Evolutionary conservation across 2,797 vertebrate genomes (phyloP), one percentile per base, ranked within the genome.

Genomic region (Gobionotothen gibberifrons): DNA sequence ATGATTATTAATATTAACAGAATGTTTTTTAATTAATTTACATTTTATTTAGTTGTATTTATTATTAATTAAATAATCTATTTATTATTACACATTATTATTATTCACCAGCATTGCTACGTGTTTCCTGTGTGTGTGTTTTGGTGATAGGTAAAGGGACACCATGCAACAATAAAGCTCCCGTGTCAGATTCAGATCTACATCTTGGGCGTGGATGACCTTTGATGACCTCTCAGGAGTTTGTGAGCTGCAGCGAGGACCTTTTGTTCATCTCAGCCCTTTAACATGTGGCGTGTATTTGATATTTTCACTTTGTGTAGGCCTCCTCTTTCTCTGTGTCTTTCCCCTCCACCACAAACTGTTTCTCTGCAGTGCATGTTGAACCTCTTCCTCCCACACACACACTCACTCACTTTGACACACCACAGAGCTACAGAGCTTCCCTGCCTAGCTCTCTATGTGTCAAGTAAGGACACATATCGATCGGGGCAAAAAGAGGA

Each of bases 401-500:
- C 53, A 2, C 2, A 19, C 53, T 46, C 4, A 9, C 68, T 76
- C 43, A 60, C 80, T 83, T 76, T 85, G 81, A 86, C 76, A 79
- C 69, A 69, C 16, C 60, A 29, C 57, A 81, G 59, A 81, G 69
- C 62, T 44, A 48, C 81, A 78, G 69, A 74, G 76, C 67, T 32
- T 39, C 10, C 36, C 66, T 15, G 29, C 4, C 16, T 15, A 8
- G 16, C 46, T 42, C 15, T 47, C 58, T 47, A 17, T 29, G 53
- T 64, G 83, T 91, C 78, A 85, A 68, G 71, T 46, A 19, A 81
- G 85, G 83, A 85, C 86, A 69, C 6, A 21, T 69, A 87, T 85
- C 52, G 77, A 92, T 86, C 64, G 3, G 32, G 55, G 40, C 36
- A 57, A 67, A 36, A 72, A 65, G 36, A 46, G 46, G n/a, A 6